A percentile compares a stretch with the other conserved stretches of the same genome.
Conservation (phyloP, 2,888 invertebrate genomes). For the Drosophila bunnanda region DNA sequence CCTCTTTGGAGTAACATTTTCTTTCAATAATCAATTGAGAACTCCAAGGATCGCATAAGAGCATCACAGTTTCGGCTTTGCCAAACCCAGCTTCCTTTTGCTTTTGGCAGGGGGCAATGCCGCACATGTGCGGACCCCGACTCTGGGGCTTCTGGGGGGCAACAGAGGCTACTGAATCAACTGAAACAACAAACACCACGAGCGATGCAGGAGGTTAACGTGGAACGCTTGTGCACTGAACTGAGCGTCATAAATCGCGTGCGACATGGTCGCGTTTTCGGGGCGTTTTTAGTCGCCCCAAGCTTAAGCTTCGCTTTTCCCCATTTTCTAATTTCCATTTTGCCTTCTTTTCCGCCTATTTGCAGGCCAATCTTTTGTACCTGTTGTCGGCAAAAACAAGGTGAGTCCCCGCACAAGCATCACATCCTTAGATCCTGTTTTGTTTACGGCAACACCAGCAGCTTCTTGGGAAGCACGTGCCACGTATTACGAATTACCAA, state of each 20-base stretch:
- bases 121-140: slow-evolving; percentile 40
- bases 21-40: background rate
- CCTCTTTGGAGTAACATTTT: background rate
- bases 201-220: slow-evolving; percentile 69
- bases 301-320: background rate
- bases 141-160: slow-evolving; percentile 36
- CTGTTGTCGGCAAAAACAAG: slow-evolving; percentile 57
- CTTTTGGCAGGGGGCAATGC: slow-evolving; percentile 46
- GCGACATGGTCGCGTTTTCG: slow-evolving; percentile 23
- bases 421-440: slow-evolving; percentile 52
- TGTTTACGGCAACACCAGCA: slow-evolving; percentile 25
- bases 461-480: slow-evolving; percentile 70
- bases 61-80: background rate
- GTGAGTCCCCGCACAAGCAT: slow-evolving; percentile 17
- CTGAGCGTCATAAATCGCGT: slow-evolving; percentile 71
- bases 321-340: slow-evolving; percentile 2
- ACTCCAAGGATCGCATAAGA: background rate
- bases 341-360: slow-evolving; percentile 32
- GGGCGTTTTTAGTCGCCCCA: slow-evolving; percentile 7
- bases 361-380: slow-evolving; percentile 72
- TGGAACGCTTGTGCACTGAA: slow-evolving; percentile 66
- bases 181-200: background rate
- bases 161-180: background rate
- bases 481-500: slow-evolving; percentile 59
- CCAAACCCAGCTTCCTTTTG: background rate